Percentiles rank a stretch among this genome's conserved stretches.
These are phyloP conservation scores for Mormyrus iriodes DNA, from an alignment of 2,113 vertebrate species.

Conservation along the genomic window DNA sequence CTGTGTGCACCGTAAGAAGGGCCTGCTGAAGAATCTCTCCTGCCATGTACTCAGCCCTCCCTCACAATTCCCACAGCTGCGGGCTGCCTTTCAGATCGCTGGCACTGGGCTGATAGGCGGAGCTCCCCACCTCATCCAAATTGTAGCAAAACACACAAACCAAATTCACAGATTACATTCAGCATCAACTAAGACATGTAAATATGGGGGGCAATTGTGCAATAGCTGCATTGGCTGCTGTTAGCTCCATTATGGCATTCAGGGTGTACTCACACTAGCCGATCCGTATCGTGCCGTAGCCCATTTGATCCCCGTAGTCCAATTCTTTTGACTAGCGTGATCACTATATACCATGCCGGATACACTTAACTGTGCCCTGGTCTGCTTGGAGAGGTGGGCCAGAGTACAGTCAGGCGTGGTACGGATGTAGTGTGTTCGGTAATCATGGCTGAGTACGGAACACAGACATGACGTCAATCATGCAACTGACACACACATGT, in stretches of 20 bases:
- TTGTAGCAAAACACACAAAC: constrained; percentile 62
- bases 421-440: not conserved
- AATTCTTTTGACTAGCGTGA: constrained; percentile 61
- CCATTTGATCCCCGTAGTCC: not conserved
- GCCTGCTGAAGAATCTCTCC: not conserved
- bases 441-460: not conserved
- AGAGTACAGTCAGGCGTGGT: not conserved
- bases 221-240: too few species aligned
- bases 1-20: not conserved
- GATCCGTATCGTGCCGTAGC: not conserved
- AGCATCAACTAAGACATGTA: constrained; percentile 70
- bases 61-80: not conserved
- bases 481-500: not conserved
- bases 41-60: constrained; percentile 36
- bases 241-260: too few species aligned
- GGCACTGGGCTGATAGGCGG: not conserved
- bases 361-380: not conserved
- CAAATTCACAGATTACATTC: constrained; percentile 69
- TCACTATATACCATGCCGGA: constrained; percentile 12
- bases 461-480: not conserved
- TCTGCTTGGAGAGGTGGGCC: not conserved
- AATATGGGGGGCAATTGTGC: constrained; percentile 64
- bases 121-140: constrained; percentile 36
- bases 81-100: constrained; percentile 44
- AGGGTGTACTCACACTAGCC: constrained; percentile 56